Percentiles rank a stretch among this genome's conserved stretches.
phyloP scores from a whole-genome alignment of 2,888 invertebrate genomes.

The Crossocerus cetratus region DNA sequence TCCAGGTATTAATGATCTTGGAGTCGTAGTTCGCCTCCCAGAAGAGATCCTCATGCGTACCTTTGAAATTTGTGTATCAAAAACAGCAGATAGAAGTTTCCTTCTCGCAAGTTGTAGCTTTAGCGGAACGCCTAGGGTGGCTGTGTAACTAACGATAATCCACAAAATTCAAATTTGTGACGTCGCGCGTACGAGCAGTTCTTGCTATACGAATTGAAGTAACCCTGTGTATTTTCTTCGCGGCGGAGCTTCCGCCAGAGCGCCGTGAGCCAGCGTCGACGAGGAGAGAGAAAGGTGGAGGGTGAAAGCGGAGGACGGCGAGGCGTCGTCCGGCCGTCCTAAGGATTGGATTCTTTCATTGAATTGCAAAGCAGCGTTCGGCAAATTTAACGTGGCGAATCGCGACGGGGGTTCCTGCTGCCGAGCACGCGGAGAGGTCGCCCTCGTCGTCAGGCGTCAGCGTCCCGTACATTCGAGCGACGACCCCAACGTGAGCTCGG shows the following conservation, averaged over 20 bases:
- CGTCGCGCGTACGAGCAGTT: background rate
- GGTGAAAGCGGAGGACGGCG: background rate
- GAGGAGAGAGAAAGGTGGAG: conserved; percentile 7
- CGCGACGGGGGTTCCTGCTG: conserved; percentile 41
- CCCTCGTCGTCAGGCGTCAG: conserved; percentile 16
- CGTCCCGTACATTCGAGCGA: conserved; percentile 24
- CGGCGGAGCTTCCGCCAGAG: background rate
- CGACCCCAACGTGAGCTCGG: conserved; percentile 28
- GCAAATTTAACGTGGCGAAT: conserved; percentile 59
- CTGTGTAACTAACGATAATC: conserved; percentile 18
- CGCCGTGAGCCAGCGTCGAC: conserved; percentile 24
- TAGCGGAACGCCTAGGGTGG: background rate
- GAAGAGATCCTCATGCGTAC: conserved; percentile 4
- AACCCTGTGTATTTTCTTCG: background rate
- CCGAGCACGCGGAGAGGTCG: conserved; percentile 19
- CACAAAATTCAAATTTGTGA: conserved; percentile 41
- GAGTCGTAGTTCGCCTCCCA: conserved; percentile 18
- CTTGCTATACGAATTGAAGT: conserved; percentile 19
- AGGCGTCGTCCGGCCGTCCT: conserved; percentile 17
- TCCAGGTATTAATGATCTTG: conserved; percentile 43
- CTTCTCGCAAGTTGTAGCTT: too few species aligned
- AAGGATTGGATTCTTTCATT: conserved; percentile 62
- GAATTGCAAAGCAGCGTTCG: conserved; percentile 62
- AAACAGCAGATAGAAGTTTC: too few species aligned
- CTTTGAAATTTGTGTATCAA: background rate